Conservation (phyloP, 2,797 vertebrate species). For the Microctenopoma stevenorrisi region DNA sequence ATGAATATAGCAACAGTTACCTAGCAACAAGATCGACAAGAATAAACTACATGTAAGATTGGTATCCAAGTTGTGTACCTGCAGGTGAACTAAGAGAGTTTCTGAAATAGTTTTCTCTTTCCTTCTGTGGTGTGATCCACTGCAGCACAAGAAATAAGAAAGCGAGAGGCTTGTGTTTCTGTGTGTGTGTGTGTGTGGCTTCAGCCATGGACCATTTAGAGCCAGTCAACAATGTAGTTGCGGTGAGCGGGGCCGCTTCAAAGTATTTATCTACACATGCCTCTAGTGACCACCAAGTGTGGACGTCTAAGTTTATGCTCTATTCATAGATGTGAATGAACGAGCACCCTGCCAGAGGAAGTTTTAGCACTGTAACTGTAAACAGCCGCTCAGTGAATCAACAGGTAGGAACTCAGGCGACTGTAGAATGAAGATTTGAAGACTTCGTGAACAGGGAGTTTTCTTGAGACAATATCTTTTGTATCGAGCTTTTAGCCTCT, state of each 20-base stretch:
- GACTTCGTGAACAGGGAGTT: neutral
- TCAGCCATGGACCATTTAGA: conserved; percentile 69
- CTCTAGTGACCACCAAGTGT: conserved; percentile 81
- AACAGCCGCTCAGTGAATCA: conserved; percentile 79
- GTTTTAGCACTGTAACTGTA: conserved; percentile 73
- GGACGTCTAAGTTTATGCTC: conserved; percentile 78
- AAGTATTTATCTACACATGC: conserved; percentile 84
- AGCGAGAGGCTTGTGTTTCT: conserved; percentile 27
- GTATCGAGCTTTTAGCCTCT: neutral
- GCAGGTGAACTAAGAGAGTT: conserved; percentile 68
- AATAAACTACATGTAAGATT: conserved; percentile 81
- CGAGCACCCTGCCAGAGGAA: conserved; percentile 75
- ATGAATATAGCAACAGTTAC: conserved; percentile 83
- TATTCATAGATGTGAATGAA: conserved; percentile 86
- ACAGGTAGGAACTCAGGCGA: conserved; percentile 74
- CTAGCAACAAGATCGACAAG: conserved; percentile 85
- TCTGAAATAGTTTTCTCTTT: conserved; percentile 38
- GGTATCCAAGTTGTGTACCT: conserved; percentile 77
- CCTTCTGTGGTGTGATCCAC: conserved; percentile 22
- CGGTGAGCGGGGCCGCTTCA: conserved; percentile 74
- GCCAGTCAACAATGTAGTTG: conserved; percentile 80
- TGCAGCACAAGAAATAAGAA: conserved; percentile 32
- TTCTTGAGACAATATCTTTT: conserved; percentile 4
- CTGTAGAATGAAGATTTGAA: conserved; percentile 32
- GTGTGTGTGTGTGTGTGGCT: conserved; percentile 54